phyloP scores from a whole-genome alignment of 2,113 vertebrate genomes.

The Hyla sarda region DNA sequence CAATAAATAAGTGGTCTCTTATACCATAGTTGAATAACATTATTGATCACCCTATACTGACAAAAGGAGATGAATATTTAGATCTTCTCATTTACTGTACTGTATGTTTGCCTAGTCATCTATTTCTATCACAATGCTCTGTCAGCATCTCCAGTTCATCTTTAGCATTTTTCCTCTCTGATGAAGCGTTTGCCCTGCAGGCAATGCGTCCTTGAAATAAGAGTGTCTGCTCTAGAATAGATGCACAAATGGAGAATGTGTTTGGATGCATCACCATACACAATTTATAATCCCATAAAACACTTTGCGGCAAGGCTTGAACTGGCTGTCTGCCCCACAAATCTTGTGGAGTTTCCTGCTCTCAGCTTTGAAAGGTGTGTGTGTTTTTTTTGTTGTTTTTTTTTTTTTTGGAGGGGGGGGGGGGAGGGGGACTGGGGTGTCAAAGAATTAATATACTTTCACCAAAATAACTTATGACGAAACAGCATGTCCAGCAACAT shows the following conservation, averaged over 20 bases:
- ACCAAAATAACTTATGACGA: neutral
- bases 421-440: too few relatives aligned
- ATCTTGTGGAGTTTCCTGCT: constrained; percentile 6
- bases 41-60: constrained; percentile 19
- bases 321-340: constrained; percentile 47
- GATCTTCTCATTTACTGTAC: neutral
- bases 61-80: constrained; percentile 46
- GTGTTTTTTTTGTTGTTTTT: too few relatives aligned
- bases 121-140: constrained; percentile 23
- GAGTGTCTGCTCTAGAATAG: constrained; percentile 33
- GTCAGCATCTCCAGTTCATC: constrained; percentile 31
- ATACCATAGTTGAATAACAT: constrained; percentile 10
- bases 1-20: neutral
- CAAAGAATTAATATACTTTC: neutral
- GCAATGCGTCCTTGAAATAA: constrained; percentile 43
- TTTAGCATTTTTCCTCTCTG: neutral
- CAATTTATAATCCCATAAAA: constrained; percentile 57
- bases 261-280: constrained; percentile 50
- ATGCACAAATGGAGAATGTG: constrained; percentile 45
- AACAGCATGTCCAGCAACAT: neutral
- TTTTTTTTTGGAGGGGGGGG: too few relatives aligned
- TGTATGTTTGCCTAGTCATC: constrained; percentile 22
- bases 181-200: constrained; percentile 2
- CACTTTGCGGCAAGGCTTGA: constrained; percentile 38
- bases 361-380: neutral